Percentiles rank a stretch among this genome's conserved stretches.
These are phyloP conservation scores for Galemys pyrenaicus DNA, from an alignment of 2,113 vertebrate genomes.

Conservation along the genomic window DNA sequence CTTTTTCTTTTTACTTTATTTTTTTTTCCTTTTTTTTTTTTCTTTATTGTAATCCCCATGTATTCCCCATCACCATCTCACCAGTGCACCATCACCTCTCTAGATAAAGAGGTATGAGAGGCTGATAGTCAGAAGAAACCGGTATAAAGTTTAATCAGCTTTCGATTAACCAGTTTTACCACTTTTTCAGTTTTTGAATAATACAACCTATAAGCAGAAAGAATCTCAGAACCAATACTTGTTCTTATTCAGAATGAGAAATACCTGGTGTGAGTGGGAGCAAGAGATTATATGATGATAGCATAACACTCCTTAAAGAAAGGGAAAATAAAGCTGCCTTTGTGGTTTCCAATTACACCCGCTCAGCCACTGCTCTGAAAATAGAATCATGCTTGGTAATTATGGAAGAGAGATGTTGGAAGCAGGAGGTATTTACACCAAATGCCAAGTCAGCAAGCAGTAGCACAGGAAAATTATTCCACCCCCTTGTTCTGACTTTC, in stretches of 20 bases:
- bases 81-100: no score
- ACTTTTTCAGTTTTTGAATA: constrained; percentile 14
- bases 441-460: constrained; percentile 62
- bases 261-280: constrained; percentile 22
- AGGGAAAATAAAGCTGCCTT: constrained; percentile 50
- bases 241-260: background rate
- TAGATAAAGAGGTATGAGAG: background rate
- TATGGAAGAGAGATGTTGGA: constrained; percentile 53
- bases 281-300: constrained; percentile 20
- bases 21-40: no score
- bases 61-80: no score
- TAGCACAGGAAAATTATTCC: constrained; percentile 15
- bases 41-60: no score
- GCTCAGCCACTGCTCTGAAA: constrained; percentile 60
- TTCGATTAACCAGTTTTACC: background rate
- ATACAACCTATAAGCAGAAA: background rate
- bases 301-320: constrained; percentile 13
- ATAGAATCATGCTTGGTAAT: constrained; percentile 67
- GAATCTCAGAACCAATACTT: background rate
- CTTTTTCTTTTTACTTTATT: no score
- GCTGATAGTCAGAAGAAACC: background rate
- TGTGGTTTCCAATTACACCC: constrained; percentile 57
- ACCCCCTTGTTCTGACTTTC: background rate
- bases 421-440: constrained; percentile 52
- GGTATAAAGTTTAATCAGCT: background rate